Evolutionary conservation across 2,113 vertebrate genomes (phyloP), one percentile per base, ranked within the genome.

Genomic region (Oenanthe oenanthe): DNA sequence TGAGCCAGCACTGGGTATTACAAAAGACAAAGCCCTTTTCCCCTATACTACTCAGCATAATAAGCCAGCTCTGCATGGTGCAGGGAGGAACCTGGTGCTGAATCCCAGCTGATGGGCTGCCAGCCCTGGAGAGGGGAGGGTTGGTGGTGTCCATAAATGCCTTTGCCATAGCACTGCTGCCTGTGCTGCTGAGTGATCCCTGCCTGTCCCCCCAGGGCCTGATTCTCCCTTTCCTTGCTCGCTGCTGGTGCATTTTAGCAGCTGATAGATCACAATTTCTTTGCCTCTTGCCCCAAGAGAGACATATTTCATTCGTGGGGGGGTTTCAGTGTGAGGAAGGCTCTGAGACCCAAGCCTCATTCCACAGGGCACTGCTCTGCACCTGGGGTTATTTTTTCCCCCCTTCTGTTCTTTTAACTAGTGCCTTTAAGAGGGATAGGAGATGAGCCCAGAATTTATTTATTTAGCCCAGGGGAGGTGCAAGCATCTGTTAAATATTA

Each of bases 241-340:
- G 60, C 56, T 95, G 92, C 82, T 96, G 93, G 92, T 4, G 10
- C 88, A 63, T 95, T 93, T 93, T 94, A 94, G 75, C 88, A 93
- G 78, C 92, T 96, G 92, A 96, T 89, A 90, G 92, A 96, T 96
- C 88, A 95, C 4, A 1, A 48, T 79, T 62, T 48, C 77, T 88
- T 79, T 94, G 66, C 70, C 19, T 85, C 56, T 88, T 13, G 2
- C 56, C 88, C 43, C 78, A 32, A 31, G 78, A 24, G 86, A 89
- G 77, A 70, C 18, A 54, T 95, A 85, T 76, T 96, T 97, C 80
- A 95, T 70, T 92, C 0, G 0, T 2, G 9, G 76, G 73, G 73
- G 67, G 76, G 58, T 42, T 92, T 93, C 71, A 67, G 56, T 0
- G n/a, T 93, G 89, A 88, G 56, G 93, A 97, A 89, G 83, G 93